phyloP scores from a whole-genome alignment of 2,888 invertebrate species.

The Synergus laeviventris region DNA sequence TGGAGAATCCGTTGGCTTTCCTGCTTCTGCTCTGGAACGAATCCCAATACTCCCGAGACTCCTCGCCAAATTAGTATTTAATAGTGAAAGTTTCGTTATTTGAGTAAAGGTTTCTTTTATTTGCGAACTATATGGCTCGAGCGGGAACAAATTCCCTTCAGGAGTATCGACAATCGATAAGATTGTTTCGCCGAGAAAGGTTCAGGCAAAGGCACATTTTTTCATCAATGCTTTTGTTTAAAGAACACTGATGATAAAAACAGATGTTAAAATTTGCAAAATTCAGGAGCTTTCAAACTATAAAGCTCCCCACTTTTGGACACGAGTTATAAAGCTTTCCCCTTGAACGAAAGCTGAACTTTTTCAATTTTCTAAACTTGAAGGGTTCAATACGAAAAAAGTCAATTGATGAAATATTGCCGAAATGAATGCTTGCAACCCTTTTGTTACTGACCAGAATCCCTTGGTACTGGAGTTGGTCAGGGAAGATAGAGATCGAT shows the following conservation, averaged over 20 bases:
- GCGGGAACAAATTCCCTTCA: conserved; percentile 19
- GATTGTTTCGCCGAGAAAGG: conserved; percentile 21
- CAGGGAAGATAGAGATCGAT: conserved; percentile 65
- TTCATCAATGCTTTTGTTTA: background rate
- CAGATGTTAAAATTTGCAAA: background rate
- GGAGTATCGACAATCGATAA: conserved; percentile 8
- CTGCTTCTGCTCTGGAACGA: conserved; percentile 4
- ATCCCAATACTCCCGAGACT: conserved; percentile 38
- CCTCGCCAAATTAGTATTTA: conserved; percentile 66
- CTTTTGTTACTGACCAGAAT: conserved; percentile 56
- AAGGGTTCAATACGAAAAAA: too few species aligned
- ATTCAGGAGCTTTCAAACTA: background rate
- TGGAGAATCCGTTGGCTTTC: background rate
- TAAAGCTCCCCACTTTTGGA: too few species aligned
- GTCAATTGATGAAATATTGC: background rate
- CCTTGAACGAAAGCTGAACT: too few species aligned
- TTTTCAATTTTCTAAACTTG: too few species aligned
- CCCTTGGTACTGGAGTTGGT: conserved; percentile 61
- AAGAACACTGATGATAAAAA: background rate
- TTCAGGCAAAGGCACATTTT: background rate
- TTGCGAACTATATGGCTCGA: conserved; percentile 6
- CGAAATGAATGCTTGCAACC: conserved; percentile 50
- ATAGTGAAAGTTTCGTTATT: conserved; percentile 63
- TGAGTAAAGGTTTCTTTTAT: conserved; percentile 19
- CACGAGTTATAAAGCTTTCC: too few species aligned